Base-by-base conservation (phyloP, 2,797 vertebrate species). In the Valencia hispanica region DNA sequence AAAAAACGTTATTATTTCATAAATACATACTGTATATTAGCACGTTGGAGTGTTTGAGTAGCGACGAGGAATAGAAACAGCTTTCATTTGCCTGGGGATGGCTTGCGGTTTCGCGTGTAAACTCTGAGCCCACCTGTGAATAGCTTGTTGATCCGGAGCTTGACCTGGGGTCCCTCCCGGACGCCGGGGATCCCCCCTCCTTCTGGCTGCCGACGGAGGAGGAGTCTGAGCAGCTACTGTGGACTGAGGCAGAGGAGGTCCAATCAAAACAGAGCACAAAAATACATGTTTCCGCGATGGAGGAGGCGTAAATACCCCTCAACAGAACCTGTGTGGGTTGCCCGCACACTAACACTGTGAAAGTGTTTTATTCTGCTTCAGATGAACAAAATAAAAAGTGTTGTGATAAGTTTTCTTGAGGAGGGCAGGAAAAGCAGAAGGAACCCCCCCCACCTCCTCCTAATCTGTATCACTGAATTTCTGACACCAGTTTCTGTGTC, bases 151-250 rank as follows among this genome's bases (percentile, higher is more conserved):
- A 93, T 77, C 89, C 90, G 0, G 87, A 91, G 86, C 88, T 92
- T 76, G 88, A 94, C 83, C 92, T 91, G 80, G 92, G 90, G 84
- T 95, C 92, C 80, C 94, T 92, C 68, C 93, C 90, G 27, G 93
- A 92, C 4, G 93, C 91, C 6, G 95, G 95, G 73, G 95, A 96
- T 39, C 93, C 95, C 77, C 94, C 93, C 80, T 95, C 95, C 88
- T 95, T 96, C 89, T 95, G 93, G 78, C 95, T 96, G 79, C 95
- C 95, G 0, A 94, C 93, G 7, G 95, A 96, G 78, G 95, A 96
- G 47, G 95, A 95, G 91, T 96, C 95, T 15, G 95, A 96, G 86
- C 95, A 96, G 89, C 95, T 96, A 91, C 95, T 95, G 89, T 95
- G 93, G 79, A 95, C 95, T 96, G 86, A 81, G 48, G 63, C 61